A percentile compares a stretch with the other conserved stretches of the same genome.
Evolutionary conservation across 1,140 invertebrate genomes (phyloP).

Genomic region (Phymastichus coffea): DNA sequence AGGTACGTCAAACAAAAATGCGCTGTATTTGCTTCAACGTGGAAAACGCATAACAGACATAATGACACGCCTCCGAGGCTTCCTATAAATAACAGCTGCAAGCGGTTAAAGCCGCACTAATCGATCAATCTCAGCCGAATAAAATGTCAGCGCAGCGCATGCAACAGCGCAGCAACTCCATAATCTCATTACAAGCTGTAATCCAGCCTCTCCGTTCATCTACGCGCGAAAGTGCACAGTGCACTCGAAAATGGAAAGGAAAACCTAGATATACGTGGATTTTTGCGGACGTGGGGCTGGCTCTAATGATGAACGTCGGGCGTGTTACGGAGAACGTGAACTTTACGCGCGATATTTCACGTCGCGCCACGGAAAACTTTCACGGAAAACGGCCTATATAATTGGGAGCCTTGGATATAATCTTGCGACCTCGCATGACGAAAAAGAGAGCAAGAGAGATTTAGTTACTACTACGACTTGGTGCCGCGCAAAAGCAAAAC

Average conservation of each 20-base stretch:
- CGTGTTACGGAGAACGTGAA: too few relatives aligned
- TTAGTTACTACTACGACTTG: too few relatives aligned
- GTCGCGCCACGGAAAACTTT: slow-evolving; percentile 1
- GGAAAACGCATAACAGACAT: too few relatives aligned
- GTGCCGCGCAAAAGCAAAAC: too few relatives aligned
- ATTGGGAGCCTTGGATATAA: neutral
- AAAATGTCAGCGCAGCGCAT: neutral
- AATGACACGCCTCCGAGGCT: neutral
- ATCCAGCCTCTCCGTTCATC: neutral
- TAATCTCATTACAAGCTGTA: neutral
- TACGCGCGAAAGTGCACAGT: neutral
- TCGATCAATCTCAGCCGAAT: slow-evolving; percentile 14
- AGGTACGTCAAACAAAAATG: too few relatives aligned
- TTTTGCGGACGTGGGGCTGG: too few relatives aligned
- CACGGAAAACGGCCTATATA: neutral
- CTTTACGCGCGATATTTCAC: too few relatives aligned
- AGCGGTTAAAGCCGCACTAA: neutral
- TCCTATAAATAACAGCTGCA: neutral
- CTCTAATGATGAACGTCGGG: too few relatives aligned
- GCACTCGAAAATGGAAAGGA: too few relatives aligned
- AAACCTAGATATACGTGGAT: too few relatives aligned
- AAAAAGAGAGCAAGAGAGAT: neutral
- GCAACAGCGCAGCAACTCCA: too few relatives aligned
- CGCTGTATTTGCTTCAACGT: too few relatives aligned
- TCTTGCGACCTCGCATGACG: neutral